Percentiles rank a stretch among this genome's conserved stretches.
Conservation (phyloP, 2,888 invertebrate species). For the Xylota sylvarum region DNA sequence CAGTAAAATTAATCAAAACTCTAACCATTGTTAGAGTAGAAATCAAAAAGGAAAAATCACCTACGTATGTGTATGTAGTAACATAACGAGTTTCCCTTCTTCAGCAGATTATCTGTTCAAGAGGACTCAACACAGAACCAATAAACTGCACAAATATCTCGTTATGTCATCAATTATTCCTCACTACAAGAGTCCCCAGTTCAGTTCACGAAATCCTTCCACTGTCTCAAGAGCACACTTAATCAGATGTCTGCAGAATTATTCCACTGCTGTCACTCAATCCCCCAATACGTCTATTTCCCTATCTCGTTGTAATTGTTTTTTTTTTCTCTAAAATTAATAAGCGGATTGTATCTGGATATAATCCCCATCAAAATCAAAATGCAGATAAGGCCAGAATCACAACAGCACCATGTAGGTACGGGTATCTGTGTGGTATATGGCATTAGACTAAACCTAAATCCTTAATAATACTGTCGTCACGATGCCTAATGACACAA, state of each 20-base stretch:
- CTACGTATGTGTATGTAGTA: too few species aligned
- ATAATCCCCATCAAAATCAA: slow-evolving; percentile 5
- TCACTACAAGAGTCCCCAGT: too few species aligned
- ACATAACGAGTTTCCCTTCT: too few species aligned
- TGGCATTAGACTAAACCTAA: slow-evolving; percentile 18
- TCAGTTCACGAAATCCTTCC: slow-evolving; percentile 1
- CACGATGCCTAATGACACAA: slow-evolving; percentile 38
- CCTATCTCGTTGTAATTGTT: background rate
- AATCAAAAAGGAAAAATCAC: background rate
- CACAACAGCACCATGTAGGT: background rate
- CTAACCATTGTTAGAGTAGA: background rate
- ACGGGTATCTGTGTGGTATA: background rate
- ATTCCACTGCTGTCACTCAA: background rate
- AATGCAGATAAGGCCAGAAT: background rate
- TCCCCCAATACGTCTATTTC: background rate
- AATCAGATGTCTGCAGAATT: background rate
- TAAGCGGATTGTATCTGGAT: background rate
- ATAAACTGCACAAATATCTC: slow-evolving; percentile 10
- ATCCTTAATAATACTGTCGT: slow-evolving; percentile 49
- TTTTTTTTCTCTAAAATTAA: slow-evolving; percentile 17
- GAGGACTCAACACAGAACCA: background rate
- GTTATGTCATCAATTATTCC: slow-evolving; percentile 7
- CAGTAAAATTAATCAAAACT: too few species aligned
- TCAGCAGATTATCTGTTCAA: background rate
- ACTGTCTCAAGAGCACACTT: slow-evolving; percentile 4